A percentile compares a stretch with the other conserved stretches of the same genome.
Conservation (phyloP, 2,113 vertebrate species). For the Fulica atra region DNA sequence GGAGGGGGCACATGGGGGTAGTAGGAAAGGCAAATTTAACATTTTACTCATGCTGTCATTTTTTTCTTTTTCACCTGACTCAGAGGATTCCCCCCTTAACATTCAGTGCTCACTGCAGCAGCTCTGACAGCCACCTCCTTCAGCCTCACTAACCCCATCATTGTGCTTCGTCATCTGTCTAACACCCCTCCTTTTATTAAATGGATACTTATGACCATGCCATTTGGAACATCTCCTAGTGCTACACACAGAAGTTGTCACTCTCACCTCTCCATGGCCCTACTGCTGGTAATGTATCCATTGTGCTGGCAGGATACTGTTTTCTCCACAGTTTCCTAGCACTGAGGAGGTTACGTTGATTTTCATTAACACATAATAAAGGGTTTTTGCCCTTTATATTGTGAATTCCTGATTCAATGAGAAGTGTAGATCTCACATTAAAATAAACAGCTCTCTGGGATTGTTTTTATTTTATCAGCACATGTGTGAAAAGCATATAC, state of each 20-base stretch:
- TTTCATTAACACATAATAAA: background rate
- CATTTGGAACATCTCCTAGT: background rate
- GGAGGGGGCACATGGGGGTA: background rate
- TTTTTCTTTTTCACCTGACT: slow-evolving; percentile 30
- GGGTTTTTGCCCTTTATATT: background rate
- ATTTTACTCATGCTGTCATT: background rate
- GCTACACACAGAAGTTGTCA: background rate
- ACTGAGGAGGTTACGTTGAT: background rate
- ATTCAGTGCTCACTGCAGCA: background rate
- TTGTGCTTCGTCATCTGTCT: slow-evolving; percentile 39
- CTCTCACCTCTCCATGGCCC: background rate
- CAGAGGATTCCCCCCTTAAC: slow-evolving; percentile 10
- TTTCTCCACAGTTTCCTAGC: background rate
- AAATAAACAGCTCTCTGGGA: background rate
- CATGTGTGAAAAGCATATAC: background rate
- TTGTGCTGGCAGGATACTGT: background rate
- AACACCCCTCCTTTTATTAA: background rate
- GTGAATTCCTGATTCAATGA: background rate
- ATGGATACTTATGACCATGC: slow-evolving; percentile 15
- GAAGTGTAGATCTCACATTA: background rate
- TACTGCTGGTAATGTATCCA: background rate
- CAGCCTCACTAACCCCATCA: slow-evolving; percentile 43
- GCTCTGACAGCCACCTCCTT: slow-evolving; percentile 47
- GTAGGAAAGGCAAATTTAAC: background rate
- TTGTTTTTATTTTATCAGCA: background rate